A percentile compares a stretch with the other conserved stretches of the same genome.
phyloP scores from a whole-genome alignment of 2,888 invertebrate species.

The Erebia ligea region DNA sequence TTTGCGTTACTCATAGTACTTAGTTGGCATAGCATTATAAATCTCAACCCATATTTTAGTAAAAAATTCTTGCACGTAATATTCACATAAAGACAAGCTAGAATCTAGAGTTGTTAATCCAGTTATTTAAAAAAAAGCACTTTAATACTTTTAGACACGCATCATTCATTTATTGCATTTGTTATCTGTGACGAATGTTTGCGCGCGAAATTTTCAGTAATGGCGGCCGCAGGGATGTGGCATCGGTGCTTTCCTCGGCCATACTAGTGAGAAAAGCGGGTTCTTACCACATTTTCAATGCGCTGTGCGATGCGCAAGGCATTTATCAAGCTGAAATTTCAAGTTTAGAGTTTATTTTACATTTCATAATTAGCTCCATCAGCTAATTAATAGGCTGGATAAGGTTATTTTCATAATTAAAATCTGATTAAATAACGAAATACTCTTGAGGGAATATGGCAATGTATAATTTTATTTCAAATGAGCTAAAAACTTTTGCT shows the following conservation, averaged over 20 bases:
- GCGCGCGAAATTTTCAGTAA: slow-evolving; percentile 62
- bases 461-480: no score
- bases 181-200: slow-evolving; percentile 60
- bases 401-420: no score
- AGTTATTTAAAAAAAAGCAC: neutral
- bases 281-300: slow-evolving; percentile 58
- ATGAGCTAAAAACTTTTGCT: no score
- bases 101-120: neutral
- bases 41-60: slow-evolving; percentile 33
- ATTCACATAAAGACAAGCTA: slow-evolving; percentile 3
- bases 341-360: slow-evolving; percentile 18
- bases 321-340: slow-evolving; percentile 32
- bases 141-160: slow-evolving; percentile 40
- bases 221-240: slow-evolving; percentile 55
- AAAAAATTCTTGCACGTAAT: slow-evolving; percentile 14
- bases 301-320: slow-evolving; percentile 68
- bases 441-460: no score
- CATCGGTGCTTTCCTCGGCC: slow-evolving; percentile 59
- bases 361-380: no score
- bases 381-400: neutral
- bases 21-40: neutral
- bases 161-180: slow-evolving; percentile 39
- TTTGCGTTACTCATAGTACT: slow-evolving; percentile 11
- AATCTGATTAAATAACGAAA: no score
- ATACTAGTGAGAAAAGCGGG: slow-evolving; percentile 60